These are phyloP conservation scores for Mizuhopecten yessoensis DNA, from an alignment of 1,140 invertebrate species.

Conservation along the genomic window DNA sequence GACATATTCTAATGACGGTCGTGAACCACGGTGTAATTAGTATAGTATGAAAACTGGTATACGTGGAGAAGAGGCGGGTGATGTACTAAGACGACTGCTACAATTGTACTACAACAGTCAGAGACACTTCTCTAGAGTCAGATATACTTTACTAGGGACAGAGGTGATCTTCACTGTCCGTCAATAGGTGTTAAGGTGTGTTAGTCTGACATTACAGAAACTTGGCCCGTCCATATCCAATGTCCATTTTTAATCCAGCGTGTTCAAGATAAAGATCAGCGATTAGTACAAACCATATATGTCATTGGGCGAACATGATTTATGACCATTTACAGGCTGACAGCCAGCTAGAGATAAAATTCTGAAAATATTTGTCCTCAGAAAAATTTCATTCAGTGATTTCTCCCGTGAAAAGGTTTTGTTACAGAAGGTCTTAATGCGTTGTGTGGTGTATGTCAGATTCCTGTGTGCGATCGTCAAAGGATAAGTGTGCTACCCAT, in stretches of 20 bases:
- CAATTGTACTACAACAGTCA: too few species aligned
- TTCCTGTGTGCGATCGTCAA: neutral
- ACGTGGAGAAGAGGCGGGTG: neutral
- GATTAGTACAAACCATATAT: slow-evolving; percentile 39
- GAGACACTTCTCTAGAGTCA: too few species aligned
- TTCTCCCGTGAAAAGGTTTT: neutral
- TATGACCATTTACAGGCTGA: slow-evolving; percentile 20
- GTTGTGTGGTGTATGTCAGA: neutral
- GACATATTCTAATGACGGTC: neutral
- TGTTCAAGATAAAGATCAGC: neutral
- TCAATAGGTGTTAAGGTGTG: slow-evolving; percentile 4
- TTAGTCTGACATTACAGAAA: neutral
- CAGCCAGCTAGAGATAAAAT: neutral
- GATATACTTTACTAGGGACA: neutral
- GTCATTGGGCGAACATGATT: neutral
- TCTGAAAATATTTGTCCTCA: slow-evolving; percentile 34
- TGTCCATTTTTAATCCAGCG: slow-evolving; percentile 26
- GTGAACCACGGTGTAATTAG: neutral
- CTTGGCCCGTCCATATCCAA: neutral
- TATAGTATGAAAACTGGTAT: neutral
- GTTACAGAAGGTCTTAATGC: neutral
- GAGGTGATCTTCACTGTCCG: too few species aligned
- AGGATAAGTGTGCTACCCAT: too few species aligned
- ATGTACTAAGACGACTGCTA: too few species aligned
- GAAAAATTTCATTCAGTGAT: slow-evolving; percentile 14